Conservation (phyloP, 2,888 invertebrate genomes). For the Dilophus febrilis region DNA sequence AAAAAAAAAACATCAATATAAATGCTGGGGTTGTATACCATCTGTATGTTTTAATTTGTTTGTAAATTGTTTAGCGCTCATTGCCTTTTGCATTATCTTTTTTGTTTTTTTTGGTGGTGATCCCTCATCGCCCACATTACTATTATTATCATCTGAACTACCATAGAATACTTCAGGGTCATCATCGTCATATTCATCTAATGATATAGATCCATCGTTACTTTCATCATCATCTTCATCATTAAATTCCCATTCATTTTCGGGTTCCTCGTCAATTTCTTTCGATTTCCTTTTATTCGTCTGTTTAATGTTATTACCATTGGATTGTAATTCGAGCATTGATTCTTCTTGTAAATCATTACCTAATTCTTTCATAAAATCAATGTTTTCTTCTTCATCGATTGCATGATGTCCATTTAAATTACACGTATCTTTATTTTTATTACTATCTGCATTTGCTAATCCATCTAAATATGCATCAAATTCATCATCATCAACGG, state of each 20-base stretch:
- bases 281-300: constrained; percentile 21
- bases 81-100: constrained; percentile 8
- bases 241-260: constrained; percentile 20
- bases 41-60: constrained; percentile 23
- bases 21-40: too few species aligned
- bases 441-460: background rate
- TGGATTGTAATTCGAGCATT: too few species aligned
- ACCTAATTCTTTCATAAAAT: constrained; percentile 13
- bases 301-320: constrained; percentile 12
- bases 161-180: constrained; percentile 17
- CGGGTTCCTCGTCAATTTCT: constrained; percentile 21
- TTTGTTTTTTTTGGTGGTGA: constrained; percentile 28
- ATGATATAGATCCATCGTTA: constrained; percentile 14
- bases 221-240: constrained; percentile 28
- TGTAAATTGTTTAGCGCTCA: constrained; percentile 14
- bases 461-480: constrained; percentile 33
- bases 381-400: constrained; percentile 18
- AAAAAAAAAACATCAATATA: too few species aligned
- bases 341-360: constrained; percentile 24
- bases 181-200: constrained; percentile 22
- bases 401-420: too few species aligned
- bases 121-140: constrained; percentile 14
- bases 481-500: constrained; percentile 45
- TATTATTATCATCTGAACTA: constrained; percentile 9
- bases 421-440: constrained; percentile 16